Evolutionary conservation across 1,140 invertebrate species (phyloP).

Genomic region (Zelostemma sp.): DNA sequence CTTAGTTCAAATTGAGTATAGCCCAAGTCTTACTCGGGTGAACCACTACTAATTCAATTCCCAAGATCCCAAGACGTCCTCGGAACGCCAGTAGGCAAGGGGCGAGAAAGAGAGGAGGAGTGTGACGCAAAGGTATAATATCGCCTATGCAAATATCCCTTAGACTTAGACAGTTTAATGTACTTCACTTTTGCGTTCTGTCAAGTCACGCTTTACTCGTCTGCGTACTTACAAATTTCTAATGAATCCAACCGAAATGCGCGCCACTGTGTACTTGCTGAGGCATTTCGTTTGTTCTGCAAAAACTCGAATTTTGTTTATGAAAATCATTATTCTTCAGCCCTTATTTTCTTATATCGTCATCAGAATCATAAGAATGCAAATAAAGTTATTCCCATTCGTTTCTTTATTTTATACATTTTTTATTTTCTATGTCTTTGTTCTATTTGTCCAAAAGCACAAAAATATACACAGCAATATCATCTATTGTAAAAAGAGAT

Average conservation of each 20-base stretch:
- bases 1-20: constrained; percentile 72
- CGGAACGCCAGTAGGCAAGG: constrained; percentile 38
- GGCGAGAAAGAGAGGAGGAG: constrained; percentile 45
- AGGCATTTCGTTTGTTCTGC: constrained; percentile 16
- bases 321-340: no score
- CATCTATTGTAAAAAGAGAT: no score
- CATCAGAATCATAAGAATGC: no score
- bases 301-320: background rate
- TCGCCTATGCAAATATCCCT: constrained; percentile 71
- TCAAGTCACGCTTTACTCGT: constrained; percentile 37
- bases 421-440: no score
- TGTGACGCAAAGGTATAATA: constrained; percentile 65
- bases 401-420: no score
- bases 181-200: constrained; percentile 57
- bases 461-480: no score
- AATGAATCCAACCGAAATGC: constrained; percentile 32
- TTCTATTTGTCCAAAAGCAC: no score
- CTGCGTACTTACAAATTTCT: constrained; percentile 33
- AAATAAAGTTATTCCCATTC: no score
- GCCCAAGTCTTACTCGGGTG: constrained; percentile 69
- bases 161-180: constrained; percentile 68
- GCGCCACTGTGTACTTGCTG: constrained; percentile 14
- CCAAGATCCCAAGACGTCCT: constrained; percentile 66
- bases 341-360: no score
- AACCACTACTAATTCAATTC: constrained; percentile 72